These are phyloP conservation scores for Acipenser transmontanus DNA, from an alignment of 2,797 vertebrate species.

Conservation along the genomic window DNA sequence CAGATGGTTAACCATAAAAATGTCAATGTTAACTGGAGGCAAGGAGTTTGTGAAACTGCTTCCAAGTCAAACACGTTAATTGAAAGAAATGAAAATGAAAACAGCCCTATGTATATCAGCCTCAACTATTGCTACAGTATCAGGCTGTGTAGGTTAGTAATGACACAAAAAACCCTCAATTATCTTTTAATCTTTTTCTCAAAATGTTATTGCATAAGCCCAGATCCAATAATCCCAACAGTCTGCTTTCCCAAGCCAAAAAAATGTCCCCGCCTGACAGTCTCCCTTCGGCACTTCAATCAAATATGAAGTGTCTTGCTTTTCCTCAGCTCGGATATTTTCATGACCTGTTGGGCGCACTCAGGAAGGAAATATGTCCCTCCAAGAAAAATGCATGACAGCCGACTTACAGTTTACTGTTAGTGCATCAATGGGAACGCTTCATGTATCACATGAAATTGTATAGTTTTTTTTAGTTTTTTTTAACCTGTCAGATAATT, in stretches of 20 bases:
- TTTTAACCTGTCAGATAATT: constrained; percentile 43
- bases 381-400: not conserved
- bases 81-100: constrained; percentile 5
- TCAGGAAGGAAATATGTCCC: constrained; percentile 19
- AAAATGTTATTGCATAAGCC: not conserved
- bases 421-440: constrained; percentile 43
- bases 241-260: not conserved
- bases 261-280: constrained; percentile 4
- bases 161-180: not conserved
- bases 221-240: not conserved
- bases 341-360: constrained; percentile 6
- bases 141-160: not conserved
- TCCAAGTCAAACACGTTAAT: constrained; percentile 4
- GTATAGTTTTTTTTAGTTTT: constrained; percentile 40
- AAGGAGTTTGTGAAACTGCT: constrained; percentile 7
- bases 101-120: not conserved
- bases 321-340: constrained; percentile 14
- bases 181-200: not conserved
- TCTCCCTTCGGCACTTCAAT: not conserved
- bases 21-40: not conserved
- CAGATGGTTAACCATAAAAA: not conserved
- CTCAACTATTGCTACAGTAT: not conserved
- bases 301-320: not conserved
- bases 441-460: not conserved
- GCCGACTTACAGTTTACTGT: not conserved